Evolutionary conservation across 2,113 vertebrate genomes (phyloP), one percentile per base, ranked within the genome.

Genomic region (Petromus typicus): DNA sequence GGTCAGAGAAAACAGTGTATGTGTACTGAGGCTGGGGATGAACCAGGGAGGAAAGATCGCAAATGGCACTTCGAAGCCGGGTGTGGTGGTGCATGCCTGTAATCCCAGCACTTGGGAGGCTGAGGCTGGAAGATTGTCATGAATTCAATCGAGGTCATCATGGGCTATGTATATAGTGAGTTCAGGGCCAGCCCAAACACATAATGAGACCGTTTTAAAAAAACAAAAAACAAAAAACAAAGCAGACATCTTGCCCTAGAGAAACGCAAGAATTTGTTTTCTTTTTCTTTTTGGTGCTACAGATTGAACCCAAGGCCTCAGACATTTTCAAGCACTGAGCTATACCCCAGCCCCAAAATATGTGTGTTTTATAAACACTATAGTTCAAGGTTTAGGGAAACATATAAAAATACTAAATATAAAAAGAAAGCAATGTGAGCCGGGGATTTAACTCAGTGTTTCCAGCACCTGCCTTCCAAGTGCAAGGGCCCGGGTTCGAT

Each of bases 1-100:
- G 61, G 67, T 93, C 30, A 90, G 82, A 90, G 93, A 93, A 51
- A 17, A 73, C 34, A 81, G 32, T 81, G 90, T 48, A 88, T 73
- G 83, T 8, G 57, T 78, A 80, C n/a, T 75, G n/a, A 88, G 4
- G 48, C 89, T 3, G 82, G 61, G 32, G 86, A 93, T 51, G 86
- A 63, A 48, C 27, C 89, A 87, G 54, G 48, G 57, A 92, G 48
- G 34, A 85, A 85, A 69, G 66, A 69, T 37, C 81, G 13, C 79
- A 92, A 79, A 82, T 23, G 51, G 6, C 2, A 81, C 75, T 91
- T 59, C 57, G 81, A 78, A 59, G 57, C 57, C 18, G 22, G 57
- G 57, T 59, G 20, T 59, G 20, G 18, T 59, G 57, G 57, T 22
- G 18, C 57, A 59, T 20, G 22, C 57, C 57, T 59, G 57, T 59